Base-by-base conservation (phyloP, 53 echinoderm and acorn worm genomes). In the Pentamera pediparva region DNA sequence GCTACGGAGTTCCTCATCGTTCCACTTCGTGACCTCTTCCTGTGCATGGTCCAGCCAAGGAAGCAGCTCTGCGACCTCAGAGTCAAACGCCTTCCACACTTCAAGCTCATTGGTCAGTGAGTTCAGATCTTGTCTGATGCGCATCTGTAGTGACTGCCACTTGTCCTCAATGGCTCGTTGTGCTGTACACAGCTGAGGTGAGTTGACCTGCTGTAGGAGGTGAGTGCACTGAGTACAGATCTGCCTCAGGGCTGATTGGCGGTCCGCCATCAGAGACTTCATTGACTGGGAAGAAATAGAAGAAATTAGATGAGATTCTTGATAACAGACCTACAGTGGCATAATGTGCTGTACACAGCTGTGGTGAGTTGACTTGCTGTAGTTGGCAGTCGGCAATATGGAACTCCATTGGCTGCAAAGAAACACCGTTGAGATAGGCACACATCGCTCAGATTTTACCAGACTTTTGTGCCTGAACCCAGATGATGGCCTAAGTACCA, bases 71-170 rank as follows among this genome's bases (percentile, higher is more conserved):
- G 69, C 50, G 5, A 82, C 79, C 50, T 91, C 91, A 52, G 73
- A 32, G 2, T 92, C 86, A 84, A 98, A 98, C 17, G 88, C 81
- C 63, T 75, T 81, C 98, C 98, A 98, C 52, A 85, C 88, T 48
- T 86, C 86, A 20, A 91, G 63, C 35, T 92, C 86, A 20, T 61
- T 70, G 38, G 77, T 88, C 74, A 92, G 70, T 31, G 77, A 61
- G 65, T 86, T 82, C 28, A 98, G 79, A 51, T 98, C 91, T n/a
- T 82, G 78, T 45, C 59, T 72, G 75, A 92, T 76, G 59, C 78
- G 78, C 67, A 79, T 80, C 60, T 83, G 82, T 0, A 98, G 85
- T 4, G 62, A 69, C 51, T 79, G 71, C 98, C 98, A 98, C 36
- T 86, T 82, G 51, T 98, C 98, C 28, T 69, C 77, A 41, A 98